Evolutionary conservation across 2,888 invertebrate genomes (phyloP), one percentile per base, ranked within the genome.

Genomic region (Anorthoa munda): DNA sequence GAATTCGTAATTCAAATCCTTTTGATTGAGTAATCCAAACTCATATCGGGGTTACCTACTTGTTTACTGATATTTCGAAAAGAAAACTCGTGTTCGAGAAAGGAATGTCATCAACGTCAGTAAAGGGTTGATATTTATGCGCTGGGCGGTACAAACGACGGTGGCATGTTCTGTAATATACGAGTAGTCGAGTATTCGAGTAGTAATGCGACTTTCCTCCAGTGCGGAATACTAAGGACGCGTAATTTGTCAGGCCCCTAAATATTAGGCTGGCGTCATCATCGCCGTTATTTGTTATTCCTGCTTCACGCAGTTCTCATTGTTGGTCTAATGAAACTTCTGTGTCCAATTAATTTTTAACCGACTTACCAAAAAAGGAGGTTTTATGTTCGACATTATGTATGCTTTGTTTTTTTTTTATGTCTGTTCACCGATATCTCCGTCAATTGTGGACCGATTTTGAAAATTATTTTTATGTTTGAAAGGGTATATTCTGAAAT

Each of bases 211-310:
- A 81, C 73, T 83, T 79, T 81, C 78, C 81, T 77, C 79, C 76
- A 82, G 75, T 75, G 75, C 77, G 81, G 91, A 90, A 92, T 92
- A 91, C 88, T 89, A 90, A 93, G 81, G 78, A 86, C 83, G 78
- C 84, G 87, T 90, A 91, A 92, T 94, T 93, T 93, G 91, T 93
- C 92, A 91, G 84, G 69, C 72, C 78, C 88, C 83, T 87, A 85
- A 90, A 92, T 91, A 92, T 91, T 87, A 82, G 84, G 84, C 80
- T 82, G 72, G 83, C 86, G 86, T 90, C 90, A 89, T 91, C 89
- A 89, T 84, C 86, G 72, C 79, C 81, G 86, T 89, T 89, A 89
- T 90, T 93, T 92, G 89, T 91, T 90, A 91, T 91, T 91, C 89
- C 77, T 79, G 83, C 72, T 86, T 83, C 87, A 86, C 83, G 84